These are phyloP conservation scores for Odontomyia ornata DNA, from an alignment of 2,888 invertebrate species.

Conservation along the genomic window DNA sequence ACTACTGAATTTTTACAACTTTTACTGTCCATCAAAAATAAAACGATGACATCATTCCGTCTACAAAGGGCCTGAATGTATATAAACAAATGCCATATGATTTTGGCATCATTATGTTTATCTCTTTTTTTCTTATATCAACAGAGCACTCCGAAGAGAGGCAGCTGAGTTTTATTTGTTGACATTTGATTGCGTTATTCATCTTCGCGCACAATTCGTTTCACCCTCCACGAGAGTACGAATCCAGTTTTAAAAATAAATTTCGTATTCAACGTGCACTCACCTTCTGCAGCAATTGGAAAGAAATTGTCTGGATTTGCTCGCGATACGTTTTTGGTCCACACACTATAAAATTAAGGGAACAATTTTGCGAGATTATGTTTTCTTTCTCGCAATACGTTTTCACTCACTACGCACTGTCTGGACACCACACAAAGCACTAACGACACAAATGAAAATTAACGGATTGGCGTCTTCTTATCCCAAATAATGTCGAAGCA, in stretches of 20 bases:
- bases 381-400: not conserved
- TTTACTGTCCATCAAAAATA: not conserved
- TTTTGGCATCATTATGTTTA: constrained; percentile 16
- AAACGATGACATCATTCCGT: constrained; percentile 27
- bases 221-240: not conserved
- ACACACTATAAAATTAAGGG: not conserved
- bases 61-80: not conserved
- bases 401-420: not conserved
- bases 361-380: too few species aligned
- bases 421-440: not conserved
- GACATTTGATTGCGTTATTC: not conserved
- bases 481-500: too few species aligned
- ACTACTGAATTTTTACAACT: too few species aligned
- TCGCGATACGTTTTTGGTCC: not conserved
- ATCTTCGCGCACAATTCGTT: not conserved
- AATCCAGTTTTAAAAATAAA: constrained; percentile 34
- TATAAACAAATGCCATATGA: constrained; percentile 40
- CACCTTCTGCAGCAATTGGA: constrained; percentile 30
- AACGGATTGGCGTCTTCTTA: not conserved
- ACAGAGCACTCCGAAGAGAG: not conserved
- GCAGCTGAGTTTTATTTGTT: not conserved
- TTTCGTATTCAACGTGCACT: not conserved
- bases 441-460: constrained; percentile 1
- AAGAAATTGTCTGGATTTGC: constrained; percentile 25
- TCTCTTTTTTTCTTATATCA: not conserved